Base-by-base conservation (phyloP, 2,888 invertebrate genomes). In the Drosophila prostipennis region DNA sequence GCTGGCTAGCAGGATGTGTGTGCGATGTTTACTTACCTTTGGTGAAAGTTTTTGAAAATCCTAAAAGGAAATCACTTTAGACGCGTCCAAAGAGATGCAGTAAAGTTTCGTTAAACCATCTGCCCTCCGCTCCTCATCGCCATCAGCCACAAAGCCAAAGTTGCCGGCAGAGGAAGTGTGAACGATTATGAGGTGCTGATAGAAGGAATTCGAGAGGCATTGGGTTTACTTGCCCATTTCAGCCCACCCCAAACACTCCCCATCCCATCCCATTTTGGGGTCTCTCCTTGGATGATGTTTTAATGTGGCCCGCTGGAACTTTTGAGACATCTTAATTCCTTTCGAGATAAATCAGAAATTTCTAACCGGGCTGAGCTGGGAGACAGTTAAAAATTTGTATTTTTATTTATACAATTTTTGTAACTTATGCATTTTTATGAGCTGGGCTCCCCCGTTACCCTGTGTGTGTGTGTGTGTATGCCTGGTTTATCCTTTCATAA, bases 281-380 rank as follows among this genome's bases (percentile, higher is more conserved):
- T 67, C 42, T 71, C 58, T 48, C 37, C 68, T 39, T 26, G 59
- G 42, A 49, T 69, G 69, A 49, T 68, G 64, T 72, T 78, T 77
- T 80, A 84, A 79, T 81, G 76, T 72, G 65, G 64, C 75, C 61
- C 57, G 56, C 54, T 64, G 76, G 71, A 90, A 90, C 90, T 90
- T 90, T 87, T 76, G 91, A 87, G 89, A 90, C 89, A 88, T 90
- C 90, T 86, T 89, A 89, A 89, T 90, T 82, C 87, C 87, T 76
- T 80, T 80, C 78, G 72, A 89, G 80, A 89, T 89, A 89, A 90
- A 89, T 89, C 86, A 82, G 77, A 78, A 53, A 45, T 59, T 29
- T 36, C 19, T 34, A 45, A 34, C 29, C 42, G 6, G 39, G 29
- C 49, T 42, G 57, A 11, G 11, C 34, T 11, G 34, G 4, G 14